Evolutionary conservation across 2,113 vertebrate genomes (phyloP).

Genomic region (Rhizomys pruinosus): DNA sequence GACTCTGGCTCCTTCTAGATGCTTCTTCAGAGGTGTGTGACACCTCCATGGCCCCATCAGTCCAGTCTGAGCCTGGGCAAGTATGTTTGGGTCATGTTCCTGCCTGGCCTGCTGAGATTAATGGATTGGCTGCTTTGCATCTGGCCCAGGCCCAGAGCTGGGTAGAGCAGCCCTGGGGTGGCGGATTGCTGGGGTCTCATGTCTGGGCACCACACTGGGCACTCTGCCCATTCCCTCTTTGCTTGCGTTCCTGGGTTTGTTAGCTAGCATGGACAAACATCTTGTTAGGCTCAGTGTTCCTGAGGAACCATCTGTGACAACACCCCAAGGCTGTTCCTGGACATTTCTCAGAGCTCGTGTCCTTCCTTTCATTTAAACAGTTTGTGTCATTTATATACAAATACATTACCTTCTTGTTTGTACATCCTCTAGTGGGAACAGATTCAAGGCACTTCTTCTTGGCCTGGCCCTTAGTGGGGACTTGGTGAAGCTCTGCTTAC

Average conservation of each 20-base stretch:
- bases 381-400: conserved; percentile 24
- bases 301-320: neutral
- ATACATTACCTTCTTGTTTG: neutral
- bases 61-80: neutral
- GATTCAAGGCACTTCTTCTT: neutral
- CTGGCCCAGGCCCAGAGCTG: neutral
- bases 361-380: conserved; percentile 18
- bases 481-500: neutral
- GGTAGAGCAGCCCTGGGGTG: neutral
- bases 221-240: neutral
- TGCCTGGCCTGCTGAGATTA: neutral
- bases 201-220: neutral
- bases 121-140: neutral
- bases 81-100: neutral
- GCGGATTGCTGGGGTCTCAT: neutral
- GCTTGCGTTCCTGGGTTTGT: neutral
- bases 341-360: neutral
- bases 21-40: too few relatives aligned
- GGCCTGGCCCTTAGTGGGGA: neutral
- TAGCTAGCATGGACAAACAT: conserved; percentile 49
- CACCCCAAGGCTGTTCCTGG: neutral
- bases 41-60: neutral
- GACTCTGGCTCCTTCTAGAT: neutral
- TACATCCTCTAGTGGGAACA: neutral
- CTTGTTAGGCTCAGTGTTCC: neutral